These are phyloP conservation scores for Papilio protenor DNA, from an alignment of 2,888 invertebrate species.

Conservation along the genomic window DNA sequence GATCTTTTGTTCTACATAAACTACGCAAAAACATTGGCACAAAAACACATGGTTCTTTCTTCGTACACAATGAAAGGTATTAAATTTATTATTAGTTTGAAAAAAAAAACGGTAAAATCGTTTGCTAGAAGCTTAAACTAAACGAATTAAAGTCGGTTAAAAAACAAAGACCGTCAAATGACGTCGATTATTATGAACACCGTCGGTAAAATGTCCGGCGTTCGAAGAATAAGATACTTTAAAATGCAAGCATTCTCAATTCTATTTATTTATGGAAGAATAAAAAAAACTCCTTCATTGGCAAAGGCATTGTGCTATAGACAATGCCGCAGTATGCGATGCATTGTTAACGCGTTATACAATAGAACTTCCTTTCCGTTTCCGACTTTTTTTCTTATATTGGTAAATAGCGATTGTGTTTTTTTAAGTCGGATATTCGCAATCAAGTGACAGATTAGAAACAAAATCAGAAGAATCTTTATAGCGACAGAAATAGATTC, in stretches of 20 bases:
- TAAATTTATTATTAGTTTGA: neutral
- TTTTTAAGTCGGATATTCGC: conserved; percentile 18
- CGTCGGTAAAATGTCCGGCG: conserved; percentile 23
- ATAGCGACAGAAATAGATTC: neutral
- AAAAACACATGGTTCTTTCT: neutral
- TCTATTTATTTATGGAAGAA: conserved; percentile 39
- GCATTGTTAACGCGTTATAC: conserved; percentile 41
- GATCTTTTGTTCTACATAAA: conserved; percentile 3
- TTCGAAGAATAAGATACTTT: conserved; percentile 28
- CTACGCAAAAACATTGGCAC: neutral
- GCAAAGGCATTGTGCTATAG: conserved; percentile 41
- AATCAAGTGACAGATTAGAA: neutral
- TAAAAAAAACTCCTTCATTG: conserved; percentile 36
- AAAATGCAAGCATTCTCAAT: conserved; percentile 37
- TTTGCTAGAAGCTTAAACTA: neutral
- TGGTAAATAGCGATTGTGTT: conserved; percentile 27
- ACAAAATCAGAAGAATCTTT: neutral
- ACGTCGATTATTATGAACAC: conserved; percentile 10
- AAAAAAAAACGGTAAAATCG: no score
- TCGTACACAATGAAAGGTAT: no score
- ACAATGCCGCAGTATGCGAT: conserved; percentile 41
- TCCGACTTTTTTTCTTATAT: conserved; percentile 39
- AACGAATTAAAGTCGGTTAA: neutral
- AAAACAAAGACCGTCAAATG: neutral
- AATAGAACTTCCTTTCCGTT: conserved; percentile 41